Conservation (phyloP, 2,888 invertebrate species). For the Lepidocyrtoides sp. region DNA sequence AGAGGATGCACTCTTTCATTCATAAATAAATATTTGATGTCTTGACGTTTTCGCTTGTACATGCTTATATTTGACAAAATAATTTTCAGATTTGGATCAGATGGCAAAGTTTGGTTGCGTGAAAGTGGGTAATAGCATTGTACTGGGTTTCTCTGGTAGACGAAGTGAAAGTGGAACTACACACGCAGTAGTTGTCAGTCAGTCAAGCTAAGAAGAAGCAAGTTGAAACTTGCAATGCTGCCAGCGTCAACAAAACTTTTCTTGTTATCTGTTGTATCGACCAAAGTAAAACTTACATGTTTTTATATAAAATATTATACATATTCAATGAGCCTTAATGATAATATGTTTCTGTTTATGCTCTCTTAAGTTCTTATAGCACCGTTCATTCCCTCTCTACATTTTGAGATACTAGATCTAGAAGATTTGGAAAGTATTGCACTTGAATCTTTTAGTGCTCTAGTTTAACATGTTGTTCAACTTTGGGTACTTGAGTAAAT, state of each 20-base stretch:
- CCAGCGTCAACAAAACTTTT: conserved; percentile 18
- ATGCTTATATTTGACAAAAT: background rate
- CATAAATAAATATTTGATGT: conserved; percentile 28
- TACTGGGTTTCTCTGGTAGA: background rate
- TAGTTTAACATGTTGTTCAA: too few relatives aligned
- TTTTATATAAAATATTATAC: background rate
- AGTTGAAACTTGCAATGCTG: background rate
- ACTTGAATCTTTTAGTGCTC: too few relatives aligned
- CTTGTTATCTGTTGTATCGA: background rate
- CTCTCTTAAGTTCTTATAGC: background rate
- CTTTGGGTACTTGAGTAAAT: too few relatives aligned
- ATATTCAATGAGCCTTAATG: too few relatives aligned
- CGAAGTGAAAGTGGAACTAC: background rate
- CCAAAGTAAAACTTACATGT: background rate
- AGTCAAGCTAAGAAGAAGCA: background rate
- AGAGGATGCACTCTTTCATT: conserved; percentile 13
- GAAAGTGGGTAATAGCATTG: conserved; percentile 1
- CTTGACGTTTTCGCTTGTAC: background rate
- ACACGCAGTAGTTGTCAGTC: background rate
- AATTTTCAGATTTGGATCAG: conserved; percentile 43
- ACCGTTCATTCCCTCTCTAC: background rate
- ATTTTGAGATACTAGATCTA: too few relatives aligned
- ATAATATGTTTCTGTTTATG: background rate
- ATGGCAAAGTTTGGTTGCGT: conserved; percentile 5
- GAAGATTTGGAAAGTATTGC: too few relatives aligned